These are phyloP conservation scores for Sebastiscus tertius DNA, from an alignment of 2,797 vertebrate species.

Conservation along the genomic window DNA sequence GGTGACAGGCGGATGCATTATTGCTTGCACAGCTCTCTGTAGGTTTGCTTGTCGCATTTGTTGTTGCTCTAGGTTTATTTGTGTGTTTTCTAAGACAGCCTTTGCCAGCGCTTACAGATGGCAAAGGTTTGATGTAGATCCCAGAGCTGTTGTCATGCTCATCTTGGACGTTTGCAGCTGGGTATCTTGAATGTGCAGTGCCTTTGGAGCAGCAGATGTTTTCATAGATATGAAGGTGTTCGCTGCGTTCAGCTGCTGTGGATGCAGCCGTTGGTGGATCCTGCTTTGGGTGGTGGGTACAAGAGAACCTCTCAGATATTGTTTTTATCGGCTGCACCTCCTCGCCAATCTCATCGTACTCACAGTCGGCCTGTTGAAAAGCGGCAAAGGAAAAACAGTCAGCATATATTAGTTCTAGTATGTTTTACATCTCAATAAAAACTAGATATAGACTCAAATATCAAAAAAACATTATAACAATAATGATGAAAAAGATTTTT, in stretches of 20 bases:
- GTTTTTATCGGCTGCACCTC: neutral
- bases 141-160: neutral
- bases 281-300: neutral
- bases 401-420: neutral
- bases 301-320: neutral
- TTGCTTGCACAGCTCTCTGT: neutral
- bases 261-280: neutral
- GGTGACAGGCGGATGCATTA: neutral
- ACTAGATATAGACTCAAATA: too few species aligned
- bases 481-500: too few species aligned
- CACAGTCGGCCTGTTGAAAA: constrained; percentile 6
- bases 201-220: constrained; percentile 2
- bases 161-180: neutral
- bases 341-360: neutral
- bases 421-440: neutral
- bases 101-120: neutral
- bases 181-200: neutral
- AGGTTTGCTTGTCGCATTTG: neutral
- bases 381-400: neutral
- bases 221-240: constrained; percentile 10
- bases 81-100: neutral
- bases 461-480: too few species aligned
- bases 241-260: accelerated
- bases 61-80: neutral
- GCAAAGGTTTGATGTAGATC: constrained; percentile 27